Evolutionary conservation across 2,888 invertebrate genomes (phyloP).

Genomic region (Patella depressa): DNA sequence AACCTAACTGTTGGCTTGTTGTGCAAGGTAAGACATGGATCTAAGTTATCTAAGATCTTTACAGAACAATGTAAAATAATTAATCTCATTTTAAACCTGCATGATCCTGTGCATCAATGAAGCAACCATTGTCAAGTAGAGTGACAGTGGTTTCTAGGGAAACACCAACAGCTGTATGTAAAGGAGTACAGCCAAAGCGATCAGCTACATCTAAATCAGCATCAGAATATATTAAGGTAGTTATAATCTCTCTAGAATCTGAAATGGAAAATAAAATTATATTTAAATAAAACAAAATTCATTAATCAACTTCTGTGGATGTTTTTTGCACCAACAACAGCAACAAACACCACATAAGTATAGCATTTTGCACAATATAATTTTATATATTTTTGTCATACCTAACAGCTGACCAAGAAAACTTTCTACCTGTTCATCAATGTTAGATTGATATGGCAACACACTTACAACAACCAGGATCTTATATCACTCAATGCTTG

Average conservation of each 20-base stretch:
- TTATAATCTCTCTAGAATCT: conserved; percentile 44
- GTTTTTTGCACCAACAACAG: too few species aligned
- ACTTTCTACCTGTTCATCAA: too few species aligned
- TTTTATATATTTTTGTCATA: too few species aligned
- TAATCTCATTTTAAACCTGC: conserved; percentile 39
- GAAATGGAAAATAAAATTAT: conserved; percentile 20
- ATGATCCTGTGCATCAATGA: conserved; percentile 51
- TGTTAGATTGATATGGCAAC: too few species aligned
- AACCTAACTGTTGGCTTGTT: too few species aligned
- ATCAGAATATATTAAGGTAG: conserved; percentile 51
- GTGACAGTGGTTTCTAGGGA: conserved; percentile 39
- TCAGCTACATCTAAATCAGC: conserved; percentile 44
- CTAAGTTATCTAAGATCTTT: not conserved
- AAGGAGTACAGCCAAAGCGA: conserved; percentile 50
- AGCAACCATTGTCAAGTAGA: conserved; percentile 51
- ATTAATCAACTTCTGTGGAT: too few species aligned
- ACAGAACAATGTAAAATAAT: not conserved
- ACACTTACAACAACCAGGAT: too few species aligned
- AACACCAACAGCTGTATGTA: conserved; percentile 46
- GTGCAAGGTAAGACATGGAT: too few species aligned
- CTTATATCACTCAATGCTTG: too few species aligned
- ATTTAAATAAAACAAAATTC: not conserved
- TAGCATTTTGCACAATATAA: too few species aligned
- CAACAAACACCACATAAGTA: too few species aligned
- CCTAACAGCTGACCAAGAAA: too few species aligned